These are phyloP conservation scores for Cheracebus regulus DNA, from an alignment of 2,797 vertebrate genomes.

Conservation along the genomic window DNA sequence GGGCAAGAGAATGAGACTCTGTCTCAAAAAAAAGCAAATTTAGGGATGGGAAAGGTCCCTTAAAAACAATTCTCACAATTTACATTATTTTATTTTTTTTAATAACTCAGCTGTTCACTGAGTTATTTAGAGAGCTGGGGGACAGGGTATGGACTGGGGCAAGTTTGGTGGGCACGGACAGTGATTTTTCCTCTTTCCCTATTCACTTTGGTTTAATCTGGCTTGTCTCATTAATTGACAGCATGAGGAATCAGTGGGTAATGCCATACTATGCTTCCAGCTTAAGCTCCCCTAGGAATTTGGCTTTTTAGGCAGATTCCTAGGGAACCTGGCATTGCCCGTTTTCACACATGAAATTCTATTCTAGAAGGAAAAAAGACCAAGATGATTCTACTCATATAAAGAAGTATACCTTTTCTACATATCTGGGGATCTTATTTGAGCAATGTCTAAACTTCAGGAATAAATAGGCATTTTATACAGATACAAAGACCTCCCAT, in stretches of 20 bases:
- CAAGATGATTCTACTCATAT: neutral
- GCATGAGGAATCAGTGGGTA: neutral
- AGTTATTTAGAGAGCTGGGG: neutral
- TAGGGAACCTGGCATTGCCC: neutral
- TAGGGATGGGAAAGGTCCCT: constrained; percentile 67
- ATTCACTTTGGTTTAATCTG: constrained; percentile 5
- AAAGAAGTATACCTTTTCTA: neutral
- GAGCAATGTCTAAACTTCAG: neutral
- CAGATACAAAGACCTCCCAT: neutral
- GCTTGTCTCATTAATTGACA: constrained; percentile 26
- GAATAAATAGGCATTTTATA: neutral
- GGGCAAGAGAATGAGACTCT: neutral
- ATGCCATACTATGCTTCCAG: neutral
- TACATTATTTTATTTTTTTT: constrained; percentile 78
- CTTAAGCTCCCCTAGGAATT: neutral
- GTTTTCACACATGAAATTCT: neutral
- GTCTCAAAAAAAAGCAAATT: neutral
- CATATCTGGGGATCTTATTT: neutral
- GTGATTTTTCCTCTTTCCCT: neutral
- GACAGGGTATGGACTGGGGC: neutral
- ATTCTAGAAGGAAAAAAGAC: neutral
- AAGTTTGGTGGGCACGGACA: neutral
- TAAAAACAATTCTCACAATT: constrained; percentile 81
- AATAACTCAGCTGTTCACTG: constrained; percentile 74
- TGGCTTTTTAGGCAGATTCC: neutral